A percentile compares a stretch with the other conserved stretches of the same genome.
These are phyloP conservation scores for Phyllotreta striolata DNA, from an alignment of 2,888 invertebrate genomes.

Conservation along the genomic window DNA sequence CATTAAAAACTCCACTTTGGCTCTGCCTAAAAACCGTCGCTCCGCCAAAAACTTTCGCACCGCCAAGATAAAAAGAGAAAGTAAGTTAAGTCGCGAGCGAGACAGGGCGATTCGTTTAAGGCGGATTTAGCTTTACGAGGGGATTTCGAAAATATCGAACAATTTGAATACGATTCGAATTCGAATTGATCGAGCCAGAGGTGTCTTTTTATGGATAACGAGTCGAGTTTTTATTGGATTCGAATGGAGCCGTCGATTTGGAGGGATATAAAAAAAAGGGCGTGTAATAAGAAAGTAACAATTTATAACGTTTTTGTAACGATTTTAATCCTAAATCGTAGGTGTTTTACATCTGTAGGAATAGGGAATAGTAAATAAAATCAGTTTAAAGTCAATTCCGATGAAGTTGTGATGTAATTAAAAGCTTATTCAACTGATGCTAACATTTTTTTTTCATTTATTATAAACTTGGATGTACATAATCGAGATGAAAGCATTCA, in stretches of 20 bases:
- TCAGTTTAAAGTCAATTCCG: no score
- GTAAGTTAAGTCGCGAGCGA: slow-evolving; percentile 4
- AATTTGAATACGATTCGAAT: slow-evolving; percentile 24
- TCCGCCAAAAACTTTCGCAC: neutral
- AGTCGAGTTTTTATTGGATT: slow-evolving; percentile 14
- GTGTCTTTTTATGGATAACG: slow-evolving; percentile 7
- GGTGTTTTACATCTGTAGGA: no score
- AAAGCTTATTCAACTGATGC: neutral
- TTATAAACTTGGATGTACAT: neutral
- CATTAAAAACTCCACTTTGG: slow-evolving; percentile 33
- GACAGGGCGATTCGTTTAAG: slow-evolving; percentile 21
- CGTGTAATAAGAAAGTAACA: neutral
- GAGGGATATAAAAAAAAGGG: slow-evolving; percentile 6
- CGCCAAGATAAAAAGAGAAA: slow-evolving; percentile 7
- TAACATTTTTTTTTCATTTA: neutral
- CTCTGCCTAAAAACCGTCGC: slow-evolving; percentile 33
- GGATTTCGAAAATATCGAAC: slow-evolving; percentile 29
- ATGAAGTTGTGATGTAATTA: no score
- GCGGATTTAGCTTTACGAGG: slow-evolving; percentile 34
- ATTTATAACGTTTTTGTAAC: no score
- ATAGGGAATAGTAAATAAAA: no score
- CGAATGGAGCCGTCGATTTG: slow-evolving; percentile 2
- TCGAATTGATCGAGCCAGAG: slow-evolving; percentile 11
- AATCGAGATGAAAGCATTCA: slow-evolving; percentile 10
- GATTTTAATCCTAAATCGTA: no score